Evolutionary conservation across 1,140 invertebrate genomes (phyloP).

Genomic region (Trachymyrmex septentrionalis): DNA sequence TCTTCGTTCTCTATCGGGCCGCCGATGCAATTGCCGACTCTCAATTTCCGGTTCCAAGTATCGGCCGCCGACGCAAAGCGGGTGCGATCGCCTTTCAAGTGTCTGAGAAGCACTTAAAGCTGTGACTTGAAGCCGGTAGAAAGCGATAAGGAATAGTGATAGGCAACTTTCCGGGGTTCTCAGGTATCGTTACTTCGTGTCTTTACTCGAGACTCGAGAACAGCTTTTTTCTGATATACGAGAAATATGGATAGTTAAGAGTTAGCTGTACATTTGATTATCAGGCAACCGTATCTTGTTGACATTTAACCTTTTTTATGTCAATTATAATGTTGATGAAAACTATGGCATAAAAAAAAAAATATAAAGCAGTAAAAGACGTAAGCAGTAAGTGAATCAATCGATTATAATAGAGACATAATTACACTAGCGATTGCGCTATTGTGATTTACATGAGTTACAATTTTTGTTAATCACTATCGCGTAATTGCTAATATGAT

Average conservation of each 20-base stretch:
- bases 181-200: constrained; percentile 61
- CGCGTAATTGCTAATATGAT: too few species aligned
- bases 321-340: neutral
- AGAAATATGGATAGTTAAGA: constrained; percentile 24
- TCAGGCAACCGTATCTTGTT: neutral
- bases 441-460: too few species aligned
- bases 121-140: constrained; percentile 50
- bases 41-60: constrained; percentile 66
- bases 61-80: neutral
- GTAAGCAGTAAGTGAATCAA: too few species aligned
- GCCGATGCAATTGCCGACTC: constrained; percentile 51
- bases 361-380: too few species aligned
- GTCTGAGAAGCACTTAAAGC: constrained; percentile 66
- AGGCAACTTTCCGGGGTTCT: constrained; percentile 18
- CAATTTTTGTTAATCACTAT: too few species aligned
- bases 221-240: neutral
- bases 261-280: neutral
- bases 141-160: constrained; percentile 64
- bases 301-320: neutral
- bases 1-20: neutral
- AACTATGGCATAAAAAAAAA: too few species aligned
- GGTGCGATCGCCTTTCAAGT: constrained; percentile 45
- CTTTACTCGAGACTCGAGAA: neutral
- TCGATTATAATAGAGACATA: too few species aligned
- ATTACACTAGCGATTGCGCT: too few species aligned